These are phyloP conservation scores for Oreochromis mossambicus DNA, from an alignment of 2,797 vertebrate species.

Conservation along the genomic window DNA sequence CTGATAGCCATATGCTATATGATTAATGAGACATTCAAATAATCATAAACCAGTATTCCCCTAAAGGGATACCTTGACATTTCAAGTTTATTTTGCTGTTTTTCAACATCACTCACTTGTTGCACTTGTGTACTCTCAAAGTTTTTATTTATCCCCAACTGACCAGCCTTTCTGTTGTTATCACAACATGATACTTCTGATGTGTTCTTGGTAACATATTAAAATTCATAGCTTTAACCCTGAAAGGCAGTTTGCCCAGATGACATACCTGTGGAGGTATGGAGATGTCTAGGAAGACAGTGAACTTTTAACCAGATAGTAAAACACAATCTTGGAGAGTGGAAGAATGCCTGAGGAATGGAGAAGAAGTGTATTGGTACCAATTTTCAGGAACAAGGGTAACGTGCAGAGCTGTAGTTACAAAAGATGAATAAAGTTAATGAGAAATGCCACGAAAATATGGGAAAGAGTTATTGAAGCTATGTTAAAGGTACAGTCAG, in stretches of 20 bases:
- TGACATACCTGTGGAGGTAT: background rate
- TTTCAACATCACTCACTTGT: background rate
- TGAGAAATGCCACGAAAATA: background rate
- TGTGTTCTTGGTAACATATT: background rate
- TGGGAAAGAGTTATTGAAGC: background rate
- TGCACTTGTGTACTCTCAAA: background rate
- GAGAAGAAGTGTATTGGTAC: background rate
- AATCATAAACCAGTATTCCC: background rate
- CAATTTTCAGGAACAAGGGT: background rate
- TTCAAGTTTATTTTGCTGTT: conserved; percentile 2
- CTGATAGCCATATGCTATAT: conserved; percentile 8
- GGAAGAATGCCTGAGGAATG: background rate
- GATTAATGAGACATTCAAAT: conserved; percentile 13
- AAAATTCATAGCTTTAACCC: background rate
- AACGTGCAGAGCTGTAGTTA: background rate
- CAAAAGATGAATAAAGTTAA: background rate
- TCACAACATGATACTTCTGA: background rate
- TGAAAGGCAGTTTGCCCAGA: background rate
- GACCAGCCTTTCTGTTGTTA: background rate
- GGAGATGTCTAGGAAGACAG: background rate
- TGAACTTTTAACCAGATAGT: background rate
- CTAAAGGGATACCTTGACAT: background rate
- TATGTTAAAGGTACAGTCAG: rapidly evolving
- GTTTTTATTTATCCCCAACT: background rate
- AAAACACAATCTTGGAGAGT: background rate